Percentiles rank a stretch among this genome's conserved stretches.
Conservation (phyloP, 2,113 vertebrate genomes). For the Pica pica region DNA sequence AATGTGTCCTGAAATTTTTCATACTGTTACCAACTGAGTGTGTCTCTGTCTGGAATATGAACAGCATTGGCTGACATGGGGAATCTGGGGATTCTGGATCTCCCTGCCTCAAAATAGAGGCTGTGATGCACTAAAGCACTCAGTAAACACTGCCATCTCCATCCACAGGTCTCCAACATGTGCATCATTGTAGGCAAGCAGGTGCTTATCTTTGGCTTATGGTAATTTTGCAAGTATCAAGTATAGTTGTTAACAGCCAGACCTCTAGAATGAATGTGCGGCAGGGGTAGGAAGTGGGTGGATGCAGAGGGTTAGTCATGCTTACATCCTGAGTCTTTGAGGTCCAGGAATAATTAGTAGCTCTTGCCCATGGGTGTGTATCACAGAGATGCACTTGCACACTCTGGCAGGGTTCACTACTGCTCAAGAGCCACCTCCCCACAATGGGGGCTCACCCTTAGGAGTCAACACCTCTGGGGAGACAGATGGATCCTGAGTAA, state of each 20-base stretch:
- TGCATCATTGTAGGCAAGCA: not conserved
- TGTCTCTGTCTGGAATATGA: not conserved
- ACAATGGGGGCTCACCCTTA: not conserved
- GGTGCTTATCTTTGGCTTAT: not conserved
- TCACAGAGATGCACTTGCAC: not conserved
- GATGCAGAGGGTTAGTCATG: slow-evolving; percentile 7
- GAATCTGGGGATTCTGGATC: not conserved
- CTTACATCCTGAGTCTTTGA: not conserved
- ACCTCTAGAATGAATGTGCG: not conserved
- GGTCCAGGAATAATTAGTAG: not conserved
- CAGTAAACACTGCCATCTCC: not conserved
- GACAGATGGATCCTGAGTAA: not conserved
- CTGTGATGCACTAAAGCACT: not conserved
- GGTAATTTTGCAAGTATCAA: not conserved
- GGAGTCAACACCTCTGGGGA: not conserved
- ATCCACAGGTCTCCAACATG: not conserved
- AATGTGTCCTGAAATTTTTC: not conserved
- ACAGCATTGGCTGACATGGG: rapidly evolving
- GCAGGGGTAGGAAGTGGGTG: not conserved
- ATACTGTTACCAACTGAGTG: rapidly evolving
- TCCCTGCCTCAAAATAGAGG: not conserved
- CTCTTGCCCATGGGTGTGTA: not conserved
- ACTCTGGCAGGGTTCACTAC: not conserved
- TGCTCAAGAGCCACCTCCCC: not conserved
- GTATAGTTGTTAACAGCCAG: not conserved